phyloP scores from a whole-genome alignment of 2,797 vertebrate species.

The Sparus aurata region DNA sequence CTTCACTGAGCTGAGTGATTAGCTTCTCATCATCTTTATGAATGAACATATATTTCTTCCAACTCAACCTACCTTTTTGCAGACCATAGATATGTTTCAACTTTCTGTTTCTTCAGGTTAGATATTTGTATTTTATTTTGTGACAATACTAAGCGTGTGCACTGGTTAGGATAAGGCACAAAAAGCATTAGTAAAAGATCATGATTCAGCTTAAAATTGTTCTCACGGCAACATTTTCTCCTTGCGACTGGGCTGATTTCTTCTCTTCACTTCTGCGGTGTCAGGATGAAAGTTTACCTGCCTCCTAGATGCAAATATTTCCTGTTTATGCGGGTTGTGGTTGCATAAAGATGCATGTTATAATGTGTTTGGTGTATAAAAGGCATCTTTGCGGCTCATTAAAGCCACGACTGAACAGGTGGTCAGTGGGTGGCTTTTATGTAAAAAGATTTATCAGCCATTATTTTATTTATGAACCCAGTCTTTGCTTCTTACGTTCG shows the following conservation, averaged over 20 bases:
- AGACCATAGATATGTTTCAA: too few relatives aligned
- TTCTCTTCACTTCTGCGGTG: not conserved
- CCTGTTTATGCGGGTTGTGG: not conserved
- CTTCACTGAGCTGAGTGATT: not conserved
- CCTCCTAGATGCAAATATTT: not conserved
- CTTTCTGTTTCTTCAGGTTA: too few relatives aligned
- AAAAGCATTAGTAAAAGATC: too few relatives aligned
- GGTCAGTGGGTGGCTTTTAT: constrained; percentile 13
- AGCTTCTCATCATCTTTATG: not conserved
- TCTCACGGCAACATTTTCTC: too few relatives aligned
- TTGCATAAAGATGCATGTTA: not conserved
- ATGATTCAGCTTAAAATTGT: too few relatives aligned
- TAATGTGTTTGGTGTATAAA: constrained; percentile 14
- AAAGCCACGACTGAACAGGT: constrained; percentile 6
- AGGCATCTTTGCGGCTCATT: not conserved
- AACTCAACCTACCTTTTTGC: too few relatives aligned
- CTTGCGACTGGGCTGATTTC: not conserved
- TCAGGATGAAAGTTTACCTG: not conserved
- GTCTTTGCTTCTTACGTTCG: constrained; percentile 5
- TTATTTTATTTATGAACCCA: not conserved
- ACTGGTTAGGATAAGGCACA: too few relatives aligned
- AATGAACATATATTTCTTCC: not conserved
- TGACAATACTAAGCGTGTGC: too few relatives aligned
- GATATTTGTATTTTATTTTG: too few relatives aligned
- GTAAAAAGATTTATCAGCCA: constrained; percentile 18